These are phyloP conservation scores for Panzeria rudis DNA, from an alignment of 2,888 invertebrate genomes.

Conservation along the genomic window DNA sequence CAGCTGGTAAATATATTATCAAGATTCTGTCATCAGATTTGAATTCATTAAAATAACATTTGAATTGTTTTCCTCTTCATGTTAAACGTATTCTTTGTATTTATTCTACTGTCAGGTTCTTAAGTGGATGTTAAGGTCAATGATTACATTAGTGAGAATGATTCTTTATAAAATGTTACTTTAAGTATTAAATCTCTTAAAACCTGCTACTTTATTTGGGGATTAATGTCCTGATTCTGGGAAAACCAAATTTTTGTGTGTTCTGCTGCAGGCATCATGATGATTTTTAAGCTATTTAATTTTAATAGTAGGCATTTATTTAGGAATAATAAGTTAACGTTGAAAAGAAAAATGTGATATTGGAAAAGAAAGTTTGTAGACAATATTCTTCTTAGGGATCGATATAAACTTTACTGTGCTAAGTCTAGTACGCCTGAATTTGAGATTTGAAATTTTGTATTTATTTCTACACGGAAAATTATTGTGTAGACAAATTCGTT, in stretches of 20 bases:
- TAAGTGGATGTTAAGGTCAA: conserved; percentile 19
- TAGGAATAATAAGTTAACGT: not conserved
- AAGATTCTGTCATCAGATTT: conserved; percentile 68
- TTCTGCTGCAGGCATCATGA: not conserved
- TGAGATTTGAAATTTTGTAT: no score
- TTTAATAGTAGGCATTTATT: not conserved
- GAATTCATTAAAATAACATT: conserved; percentile 62
- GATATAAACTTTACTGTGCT: no score
- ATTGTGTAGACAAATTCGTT: no score
- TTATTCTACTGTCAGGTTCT: not conserved
- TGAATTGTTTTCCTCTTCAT: conserved; percentile 15
- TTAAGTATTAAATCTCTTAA: not conserved
- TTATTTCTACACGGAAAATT: no score
- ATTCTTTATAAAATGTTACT: conserved; percentile 20
- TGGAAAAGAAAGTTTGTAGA: not conserved
- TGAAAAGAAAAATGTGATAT: not conserved
- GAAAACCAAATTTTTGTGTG: not conserved
- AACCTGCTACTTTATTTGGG: not conserved
- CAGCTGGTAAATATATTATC: conserved; percentile 42
- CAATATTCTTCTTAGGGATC: no score
- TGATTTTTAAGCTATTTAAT: not conserved
- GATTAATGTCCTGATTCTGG: conserved; percentile 25
- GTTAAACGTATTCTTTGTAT: not conserved
- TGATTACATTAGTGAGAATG: not conserved
- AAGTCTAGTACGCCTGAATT: no score